Evolutionary conservation across 1,140 invertebrate genomes (phyloP).

Genomic region (Platorchestia sp.): DNA sequence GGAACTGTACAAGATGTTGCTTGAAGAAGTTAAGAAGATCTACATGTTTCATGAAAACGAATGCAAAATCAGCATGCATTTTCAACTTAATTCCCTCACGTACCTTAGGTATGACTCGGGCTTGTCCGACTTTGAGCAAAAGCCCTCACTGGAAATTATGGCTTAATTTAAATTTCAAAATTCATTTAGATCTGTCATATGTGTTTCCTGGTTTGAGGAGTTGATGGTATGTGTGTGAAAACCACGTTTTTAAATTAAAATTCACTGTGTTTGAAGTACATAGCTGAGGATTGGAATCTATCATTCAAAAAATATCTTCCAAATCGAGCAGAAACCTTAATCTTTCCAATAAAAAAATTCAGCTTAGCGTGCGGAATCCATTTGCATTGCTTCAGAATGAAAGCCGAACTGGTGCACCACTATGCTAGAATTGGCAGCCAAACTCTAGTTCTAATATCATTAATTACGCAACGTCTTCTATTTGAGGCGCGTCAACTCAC

Average conservation of each 20-base stretch:
- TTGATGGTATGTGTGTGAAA: background rate
- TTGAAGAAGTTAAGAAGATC: background rate
- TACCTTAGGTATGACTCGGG: background rate
- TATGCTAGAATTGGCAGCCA: background rate
- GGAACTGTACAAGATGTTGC: too few species aligned
- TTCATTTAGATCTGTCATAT: background rate
- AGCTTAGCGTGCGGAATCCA: background rate
- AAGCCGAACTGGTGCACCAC: background rate
- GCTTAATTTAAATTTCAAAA: background rate
- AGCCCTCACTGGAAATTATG: background rate
- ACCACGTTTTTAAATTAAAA: background rate
- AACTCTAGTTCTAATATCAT: constrained; percentile 3
- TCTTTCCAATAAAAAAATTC: background rate
- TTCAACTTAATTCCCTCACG: background rate
- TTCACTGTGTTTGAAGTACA: background rate
- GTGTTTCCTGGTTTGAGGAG: background rate
- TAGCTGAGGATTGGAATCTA: background rate
- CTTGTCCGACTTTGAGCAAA: background rate
- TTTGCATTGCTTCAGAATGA: constrained; percentile 5
- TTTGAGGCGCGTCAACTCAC: background rate
- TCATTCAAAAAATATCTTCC: background rate
- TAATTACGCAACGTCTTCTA: constrained; percentile 7
- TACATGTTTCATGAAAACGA: background rate
- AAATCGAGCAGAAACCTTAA: background rate
- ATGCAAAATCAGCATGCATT: background rate